These are phyloP conservation scores for Sander lucioperca DNA, from an alignment of 2,113 vertebrate genomes.

Conservation along the genomic window DNA sequence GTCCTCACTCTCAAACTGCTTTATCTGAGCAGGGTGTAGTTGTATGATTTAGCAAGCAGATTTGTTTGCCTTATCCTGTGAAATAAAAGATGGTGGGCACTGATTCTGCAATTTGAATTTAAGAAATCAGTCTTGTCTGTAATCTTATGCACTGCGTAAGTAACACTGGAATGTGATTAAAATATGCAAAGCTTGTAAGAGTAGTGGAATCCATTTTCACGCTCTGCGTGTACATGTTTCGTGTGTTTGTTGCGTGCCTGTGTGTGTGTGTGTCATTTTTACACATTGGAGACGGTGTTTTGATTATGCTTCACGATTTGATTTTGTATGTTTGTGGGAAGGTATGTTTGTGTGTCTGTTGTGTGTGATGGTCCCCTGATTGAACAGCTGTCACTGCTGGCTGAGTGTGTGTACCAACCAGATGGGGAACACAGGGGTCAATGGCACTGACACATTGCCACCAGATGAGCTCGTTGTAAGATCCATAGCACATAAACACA, in stretches of 20 bases:
- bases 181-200: slow-evolving; percentile 49
- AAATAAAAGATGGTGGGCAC: slow-evolving; percentile 6
- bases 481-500: slow-evolving; percentile 50
- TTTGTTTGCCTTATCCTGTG: neutral
- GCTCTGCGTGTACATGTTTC: slow-evolving; percentile 23
- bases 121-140: slow-evolving; percentile 29
- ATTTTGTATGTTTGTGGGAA: neutral
- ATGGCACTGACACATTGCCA: slow-evolving; percentile 79
- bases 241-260: slow-evolving; percentile 3
- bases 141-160: slow-evolving; percentile 26
- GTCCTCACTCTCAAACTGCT: neutral
- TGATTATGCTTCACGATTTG: slow-evolving; percentile 12
- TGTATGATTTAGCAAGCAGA: slow-evolving; percentile 22
- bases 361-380: slow-evolving; percentile 69
- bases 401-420: slow-evolving; percentile 77
- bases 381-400: slow-evolving; percentile 81
- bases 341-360: slow-evolving; percentile 49
- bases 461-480: slow-evolving; percentile 74
- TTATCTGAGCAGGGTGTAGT: neutral
- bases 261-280: slow-evolving; percentile 8
- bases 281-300: slow-evolving; percentile 22
- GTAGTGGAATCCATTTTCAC: slow-evolving; percentile 44
- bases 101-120: slow-evolving; percentile 25
- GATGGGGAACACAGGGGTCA: slow-evolving; percentile 82
- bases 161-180: slow-evolving; percentile 39